Evolutionary conservation across 1,140 invertebrate species (phyloP), one percentile per base, ranked within the genome.

Genomic region (Cyclargus thomasi): DNA sequence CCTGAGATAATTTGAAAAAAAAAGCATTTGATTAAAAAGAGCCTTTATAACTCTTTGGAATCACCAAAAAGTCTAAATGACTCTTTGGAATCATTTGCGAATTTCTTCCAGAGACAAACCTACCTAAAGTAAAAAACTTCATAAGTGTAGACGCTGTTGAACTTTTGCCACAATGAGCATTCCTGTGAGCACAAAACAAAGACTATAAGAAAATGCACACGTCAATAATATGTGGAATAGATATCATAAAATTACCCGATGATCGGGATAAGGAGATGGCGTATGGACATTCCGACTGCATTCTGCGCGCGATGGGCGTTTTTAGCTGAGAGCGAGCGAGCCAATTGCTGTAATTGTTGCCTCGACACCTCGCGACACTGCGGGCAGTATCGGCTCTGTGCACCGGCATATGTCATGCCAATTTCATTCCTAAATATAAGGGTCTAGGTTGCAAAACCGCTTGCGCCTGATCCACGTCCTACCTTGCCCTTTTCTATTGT

Each of bases 341-440:
- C 87, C 87, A 90, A 87, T 90, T 88, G 85, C 81, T 76, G 82
- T 88, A 90, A 90, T 90, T 90, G 84, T 79, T 73, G 68, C 76
- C 78, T 78, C 80, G 83, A 88, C 86, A 88, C 85, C 75, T 74
- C 75, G 73, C 65, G 71, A 73, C 70, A 75, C 67, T 67, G 66
- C 59, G 11, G 39, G 55, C 29, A 69, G 73, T 71, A 74, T 63
- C 64, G 63, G 23, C 73, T 70, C 47, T 64, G 63, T 73, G 62
- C 65, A 23, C 17, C 63, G 55, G 11, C n/a, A 55, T 22, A 35
- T 20, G 18, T 65, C 57, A 59, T 21, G 17, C 62, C 63, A 77
- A 69, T 73, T 67, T 66, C 64, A 68, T 53, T 20, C 64, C 67
- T 73, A 69, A 63, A 62, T 14, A 39, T 29, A 59, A 17, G 3